Percentiles rank a stretch among this genome's conserved stretches.
Evolutionary conservation across 2,888 invertebrate species (phyloP).

Genomic region (Caenorhabditis sulstoni): DNA sequence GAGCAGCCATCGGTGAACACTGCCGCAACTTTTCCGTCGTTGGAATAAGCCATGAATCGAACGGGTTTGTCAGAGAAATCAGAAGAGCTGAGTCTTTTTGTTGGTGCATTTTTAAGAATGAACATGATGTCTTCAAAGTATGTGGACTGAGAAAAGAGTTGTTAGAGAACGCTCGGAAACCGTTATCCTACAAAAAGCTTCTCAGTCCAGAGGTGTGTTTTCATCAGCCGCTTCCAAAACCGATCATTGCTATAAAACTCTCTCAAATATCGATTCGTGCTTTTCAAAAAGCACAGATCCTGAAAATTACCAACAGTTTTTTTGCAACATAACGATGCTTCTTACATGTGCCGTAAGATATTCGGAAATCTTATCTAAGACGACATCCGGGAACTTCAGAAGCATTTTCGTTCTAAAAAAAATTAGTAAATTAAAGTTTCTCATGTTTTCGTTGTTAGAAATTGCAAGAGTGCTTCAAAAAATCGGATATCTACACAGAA

Average conservation of each 20-base stretch:
- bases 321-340: neutral
- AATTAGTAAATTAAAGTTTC: too few species aligned
- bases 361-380: neutral
- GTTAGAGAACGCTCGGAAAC: too few species aligned
- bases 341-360: conserved; percentile 6
- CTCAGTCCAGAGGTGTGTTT: neutral
- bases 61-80: neutral
- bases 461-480: too few species aligned
- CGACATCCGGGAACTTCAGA: too few species aligned
- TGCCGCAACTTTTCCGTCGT: conserved; percentile 21
- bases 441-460: too few species aligned
- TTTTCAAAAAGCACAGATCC: conserved; percentile 1
- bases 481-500: too few species aligned
- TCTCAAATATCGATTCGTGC: neutral
- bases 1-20: conserved; percentile 18
- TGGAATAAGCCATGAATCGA: neutral
- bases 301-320: neutral
- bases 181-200: conserved; percentile 14
- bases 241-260: conserved; percentile 10
- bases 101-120: conserved; percentile 21
- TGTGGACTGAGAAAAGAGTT: conserved; percentile 10
- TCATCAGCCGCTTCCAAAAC: conserved; percentile 18
- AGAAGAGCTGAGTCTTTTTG: too few species aligned
- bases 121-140: conserved; percentile 16
- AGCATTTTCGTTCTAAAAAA: too few species aligned